Evolutionary conservation across 2,113 vertebrate genomes (phyloP).

Genomic region (Capricornis sumatraensis): DNA sequence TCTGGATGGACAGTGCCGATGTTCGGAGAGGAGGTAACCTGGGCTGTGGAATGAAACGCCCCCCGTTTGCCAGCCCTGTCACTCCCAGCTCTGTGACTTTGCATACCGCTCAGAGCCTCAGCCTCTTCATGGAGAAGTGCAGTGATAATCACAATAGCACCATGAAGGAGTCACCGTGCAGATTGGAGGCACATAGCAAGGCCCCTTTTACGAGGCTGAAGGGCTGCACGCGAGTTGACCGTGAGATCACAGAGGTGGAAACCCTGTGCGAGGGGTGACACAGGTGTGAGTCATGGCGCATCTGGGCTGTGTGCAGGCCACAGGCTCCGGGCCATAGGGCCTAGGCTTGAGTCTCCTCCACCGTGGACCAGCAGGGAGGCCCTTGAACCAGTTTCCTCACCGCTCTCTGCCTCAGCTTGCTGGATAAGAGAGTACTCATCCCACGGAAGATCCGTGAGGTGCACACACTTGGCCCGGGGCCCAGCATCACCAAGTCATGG

Average conservation of each 20-base stretch:
- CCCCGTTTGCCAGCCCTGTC: not conserved
- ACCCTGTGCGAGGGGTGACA: no score
- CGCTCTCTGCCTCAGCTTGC: not conserved
- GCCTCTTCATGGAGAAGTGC: not conserved
- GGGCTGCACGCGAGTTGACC: not conserved
- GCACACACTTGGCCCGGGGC: not conserved
- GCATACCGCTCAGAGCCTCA: not conserved
- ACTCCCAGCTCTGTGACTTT: not conserved
- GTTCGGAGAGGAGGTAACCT: not conserved
- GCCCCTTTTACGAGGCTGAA: not conserved
- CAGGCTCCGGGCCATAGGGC: not conserved
- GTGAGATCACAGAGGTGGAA: not conserved
- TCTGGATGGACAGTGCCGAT: not conserved
- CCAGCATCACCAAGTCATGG: not conserved
- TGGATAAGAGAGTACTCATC: rapidly evolving
- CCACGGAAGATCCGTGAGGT: not conserved
- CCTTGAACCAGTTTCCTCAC: not conserved
- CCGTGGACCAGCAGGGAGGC: not conserved
- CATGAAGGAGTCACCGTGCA: not conserved
- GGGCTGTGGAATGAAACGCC: not conserved
- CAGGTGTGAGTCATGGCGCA: not conserved
- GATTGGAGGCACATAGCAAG: not conserved
- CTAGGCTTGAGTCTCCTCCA: not conserved
- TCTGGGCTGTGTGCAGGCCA: not conserved
- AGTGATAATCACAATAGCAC: not conserved